Conservation (phyloP, 2,797 vertebrate species). For the Acanthornis magna region DNA sequence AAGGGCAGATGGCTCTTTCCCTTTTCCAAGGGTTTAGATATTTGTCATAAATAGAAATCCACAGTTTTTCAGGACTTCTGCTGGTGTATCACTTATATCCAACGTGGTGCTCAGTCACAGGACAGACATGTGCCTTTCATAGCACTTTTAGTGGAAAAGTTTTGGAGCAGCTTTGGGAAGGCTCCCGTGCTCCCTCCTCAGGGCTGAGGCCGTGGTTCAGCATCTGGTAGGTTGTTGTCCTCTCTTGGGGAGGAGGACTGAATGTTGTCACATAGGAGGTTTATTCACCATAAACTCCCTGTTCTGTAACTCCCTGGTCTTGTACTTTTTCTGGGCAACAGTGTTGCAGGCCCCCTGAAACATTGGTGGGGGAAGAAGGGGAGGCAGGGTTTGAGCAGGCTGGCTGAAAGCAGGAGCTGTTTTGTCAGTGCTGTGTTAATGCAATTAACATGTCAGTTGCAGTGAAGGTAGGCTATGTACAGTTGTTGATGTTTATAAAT, state of each 20-base stretch:
- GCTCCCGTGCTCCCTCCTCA: not conserved
- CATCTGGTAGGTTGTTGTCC: not conserved
- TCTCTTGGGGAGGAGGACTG: not conserved
- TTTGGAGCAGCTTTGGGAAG: not conserved
- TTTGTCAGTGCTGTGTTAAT: not conserved
- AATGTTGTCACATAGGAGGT: not conserved
- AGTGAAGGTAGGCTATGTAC: not conserved
- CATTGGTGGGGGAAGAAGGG: not conserved
- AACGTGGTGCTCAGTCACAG: not conserved
- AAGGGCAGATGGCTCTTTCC: not conserved
- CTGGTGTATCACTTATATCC: not conserved
- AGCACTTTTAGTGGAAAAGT: not conserved
- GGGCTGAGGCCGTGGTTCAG: not conserved
- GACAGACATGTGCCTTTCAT: fast-evolving
- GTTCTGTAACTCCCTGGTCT: not conserved
- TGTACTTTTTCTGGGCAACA: not conserved
- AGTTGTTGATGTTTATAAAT: not conserved
- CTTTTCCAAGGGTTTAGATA: not conserved
- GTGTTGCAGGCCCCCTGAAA: not conserved
- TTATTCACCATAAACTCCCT: not conserved
- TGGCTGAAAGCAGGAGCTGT: not conserved
- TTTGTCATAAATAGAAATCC: not conserved
- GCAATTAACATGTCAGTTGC: fast-evolving
- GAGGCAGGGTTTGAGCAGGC: not conserved
- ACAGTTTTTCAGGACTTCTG: not conserved